Conservation (phyloP, 2,888 invertebrate species). For the Dryadula phaetusa region DNA sequence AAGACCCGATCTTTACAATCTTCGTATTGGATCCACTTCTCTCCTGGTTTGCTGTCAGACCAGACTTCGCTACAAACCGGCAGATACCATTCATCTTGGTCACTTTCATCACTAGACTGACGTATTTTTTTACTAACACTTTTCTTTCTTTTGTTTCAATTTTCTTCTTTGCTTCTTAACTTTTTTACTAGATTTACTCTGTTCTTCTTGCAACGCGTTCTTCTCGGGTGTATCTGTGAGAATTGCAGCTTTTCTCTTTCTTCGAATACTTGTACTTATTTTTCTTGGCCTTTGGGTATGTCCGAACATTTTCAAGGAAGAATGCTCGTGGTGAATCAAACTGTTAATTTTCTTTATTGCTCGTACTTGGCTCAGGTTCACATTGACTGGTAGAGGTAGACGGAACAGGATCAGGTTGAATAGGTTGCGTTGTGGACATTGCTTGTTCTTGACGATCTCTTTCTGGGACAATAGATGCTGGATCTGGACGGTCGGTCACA, state of each 20-base stretch:
- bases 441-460: constrained; percentile 44
- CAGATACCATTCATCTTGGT: constrained; percentile 13
- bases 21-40: constrained; percentile 23
- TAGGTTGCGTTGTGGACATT: constrained; percentile 35
- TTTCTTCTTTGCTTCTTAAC: constrained; percentile 30
- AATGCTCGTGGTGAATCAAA: constrained; percentile 7
- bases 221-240: constrained; percentile 9
- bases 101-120: constrained; percentile 25
- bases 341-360: constrained; percentile 2
- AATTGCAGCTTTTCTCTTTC: too few species aligned
- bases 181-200: constrained; percentile 31
- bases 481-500: constrained; percentile 48
- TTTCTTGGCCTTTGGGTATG: constrained; percentile 1
- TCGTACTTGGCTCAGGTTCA: constrained; percentile 27
- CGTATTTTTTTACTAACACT: constrained; percentile 25
- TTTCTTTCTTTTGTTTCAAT: constrained; percentile 26
- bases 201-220: constrained; percentile 15
- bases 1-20: constrained; percentile 28
- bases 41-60: constrained; percentile 25
- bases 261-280: background rate
- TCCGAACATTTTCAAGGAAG: background rate
- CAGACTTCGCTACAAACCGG: constrained; percentile 26
- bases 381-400: constrained; percentile 7
- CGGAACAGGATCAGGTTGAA: constrained; percentile 15
- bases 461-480: constrained; percentile 39